Evolutionary conservation across 2,113 vertebrate genomes (phyloP).

Genomic region (Pedetes capensis): DNA sequence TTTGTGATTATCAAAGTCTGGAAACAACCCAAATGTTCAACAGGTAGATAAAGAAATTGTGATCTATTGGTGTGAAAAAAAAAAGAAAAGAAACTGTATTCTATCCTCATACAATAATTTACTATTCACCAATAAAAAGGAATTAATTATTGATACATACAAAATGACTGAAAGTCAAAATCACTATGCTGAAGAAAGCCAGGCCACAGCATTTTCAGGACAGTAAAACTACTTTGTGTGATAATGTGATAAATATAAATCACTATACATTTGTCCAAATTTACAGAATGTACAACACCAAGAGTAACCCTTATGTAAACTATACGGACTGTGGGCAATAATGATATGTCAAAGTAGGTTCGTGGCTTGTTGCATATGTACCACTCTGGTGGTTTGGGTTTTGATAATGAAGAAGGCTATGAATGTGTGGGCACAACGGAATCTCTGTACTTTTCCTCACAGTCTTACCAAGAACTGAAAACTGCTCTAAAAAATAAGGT

Average conservation of each 20-base stretch:
- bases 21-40: too few relatives aligned
- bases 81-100: neutral
- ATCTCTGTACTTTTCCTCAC: neutral
- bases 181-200: neutral
- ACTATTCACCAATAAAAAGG: neutral
- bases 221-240: neutral
- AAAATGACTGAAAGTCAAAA: neutral
- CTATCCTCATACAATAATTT: neutral
- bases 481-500: neutral
- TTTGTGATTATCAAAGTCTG: neutral
- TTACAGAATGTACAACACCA: neutral
- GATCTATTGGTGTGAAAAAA: neutral
- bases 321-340: neutral
- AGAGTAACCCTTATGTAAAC: neutral
- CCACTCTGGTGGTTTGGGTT: neutral
- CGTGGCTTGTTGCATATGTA: too few relatives aligned
- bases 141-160: neutral
- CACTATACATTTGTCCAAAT: neutral
- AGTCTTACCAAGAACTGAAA: neutral
- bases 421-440: neutral
- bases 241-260: too few relatives aligned
- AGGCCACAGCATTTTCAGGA: neutral
- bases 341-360: neutral
- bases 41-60: neutral
- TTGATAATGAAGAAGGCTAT: neutral